A percentile compares a stretch with the other conserved stretches of the same genome.
Evolutionary conservation across 2,113 vertebrate species (phyloP).

Genomic region (Ranitomeya variabilis): DNA sequence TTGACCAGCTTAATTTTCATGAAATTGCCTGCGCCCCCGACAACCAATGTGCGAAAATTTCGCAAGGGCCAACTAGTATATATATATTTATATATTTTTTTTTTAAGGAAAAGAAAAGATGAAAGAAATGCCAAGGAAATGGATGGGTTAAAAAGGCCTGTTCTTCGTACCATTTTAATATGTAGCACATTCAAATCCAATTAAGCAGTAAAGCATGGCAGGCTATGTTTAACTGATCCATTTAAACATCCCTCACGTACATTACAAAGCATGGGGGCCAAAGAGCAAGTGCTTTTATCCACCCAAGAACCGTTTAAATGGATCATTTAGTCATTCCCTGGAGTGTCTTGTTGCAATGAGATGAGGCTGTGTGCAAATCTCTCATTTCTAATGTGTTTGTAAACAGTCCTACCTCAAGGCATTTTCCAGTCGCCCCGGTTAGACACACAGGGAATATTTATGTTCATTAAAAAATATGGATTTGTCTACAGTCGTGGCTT

Average conservation of each 20-base stretch:
- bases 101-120: not conserved
- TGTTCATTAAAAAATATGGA: conserved; percentile 47
- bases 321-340: conserved; percentile 57
- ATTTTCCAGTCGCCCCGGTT: conserved; percentile 37
- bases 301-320: conserved; percentile 57
- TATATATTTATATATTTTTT: too few relatives aligned
- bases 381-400: conserved; percentile 55
- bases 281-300: conserved; percentile 57
- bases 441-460: conserved; percentile 44
- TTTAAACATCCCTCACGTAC: conserved; percentile 58
- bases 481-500: not conserved
- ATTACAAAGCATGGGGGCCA: conserved; percentile 56
- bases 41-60: too few relatives aligned
- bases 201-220: conserved; percentile 58
- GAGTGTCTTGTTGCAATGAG: conserved; percentile 54
- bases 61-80: too few relatives aligned
- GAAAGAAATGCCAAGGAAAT: not conserved
- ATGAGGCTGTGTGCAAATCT: conserved; percentile 52
- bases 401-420: conserved; percentile 47
- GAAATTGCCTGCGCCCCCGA: too few relatives aligned
- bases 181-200: conserved; percentile 57
- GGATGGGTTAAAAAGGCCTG: conserved; percentile 11
- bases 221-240: conserved; percentile 57
- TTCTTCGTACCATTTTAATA: conserved; percentile 53
- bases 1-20: too few relatives aligned